A percentile compares a stretch with the other conserved stretches of the same genome.
Conservation (phyloP, 30 jellyfish, hydroid and myxozoan genomes). For the Mastigias papua region DNA sequence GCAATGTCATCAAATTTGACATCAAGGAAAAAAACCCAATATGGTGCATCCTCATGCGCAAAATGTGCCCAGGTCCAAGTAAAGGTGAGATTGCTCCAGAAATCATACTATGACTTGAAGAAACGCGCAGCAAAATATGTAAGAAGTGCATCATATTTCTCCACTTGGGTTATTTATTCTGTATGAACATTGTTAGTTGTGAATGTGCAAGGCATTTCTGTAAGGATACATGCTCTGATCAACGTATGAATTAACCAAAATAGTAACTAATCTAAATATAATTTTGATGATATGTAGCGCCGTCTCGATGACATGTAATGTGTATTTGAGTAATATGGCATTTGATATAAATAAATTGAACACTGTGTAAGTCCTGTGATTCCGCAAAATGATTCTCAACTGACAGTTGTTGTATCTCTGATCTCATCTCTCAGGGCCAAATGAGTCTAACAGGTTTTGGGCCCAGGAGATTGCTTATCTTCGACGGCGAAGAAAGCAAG, state of each 20-base stretch:
- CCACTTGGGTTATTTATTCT: too few relatives aligned
- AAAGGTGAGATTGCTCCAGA: too few relatives aligned
- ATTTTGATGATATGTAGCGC: neutral
- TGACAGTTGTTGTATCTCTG: neutral
- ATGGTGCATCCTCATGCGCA: too few relatives aligned
- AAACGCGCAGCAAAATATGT: too few relatives aligned
- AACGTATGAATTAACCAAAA: neutral
- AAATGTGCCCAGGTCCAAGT: too few relatives aligned
- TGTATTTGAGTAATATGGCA: neutral
- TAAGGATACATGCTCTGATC: neutral
- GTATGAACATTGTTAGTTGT: too few relatives aligned
- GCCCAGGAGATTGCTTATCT: constrained; percentile 44
- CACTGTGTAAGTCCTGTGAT: neutral
- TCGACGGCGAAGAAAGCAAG: constrained; percentile 46
- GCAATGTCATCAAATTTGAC: too few relatives aligned
- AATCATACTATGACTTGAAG: too few relatives aligned
- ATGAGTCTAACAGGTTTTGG: constrained; percentile 45
- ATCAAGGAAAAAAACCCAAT: too few relatives aligned
- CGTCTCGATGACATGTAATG: neutral
- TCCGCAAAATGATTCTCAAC: neutral
- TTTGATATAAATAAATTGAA: neutral
- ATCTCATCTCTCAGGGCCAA: neutral
- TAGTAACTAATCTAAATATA: neutral
- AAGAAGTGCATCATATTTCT: too few relatives aligned
- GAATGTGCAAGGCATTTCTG: too few relatives aligned